Conservation (phyloP, 2,113 vertebrate genomes). For the Cryptoleucopteryx plumbea region DNA sequence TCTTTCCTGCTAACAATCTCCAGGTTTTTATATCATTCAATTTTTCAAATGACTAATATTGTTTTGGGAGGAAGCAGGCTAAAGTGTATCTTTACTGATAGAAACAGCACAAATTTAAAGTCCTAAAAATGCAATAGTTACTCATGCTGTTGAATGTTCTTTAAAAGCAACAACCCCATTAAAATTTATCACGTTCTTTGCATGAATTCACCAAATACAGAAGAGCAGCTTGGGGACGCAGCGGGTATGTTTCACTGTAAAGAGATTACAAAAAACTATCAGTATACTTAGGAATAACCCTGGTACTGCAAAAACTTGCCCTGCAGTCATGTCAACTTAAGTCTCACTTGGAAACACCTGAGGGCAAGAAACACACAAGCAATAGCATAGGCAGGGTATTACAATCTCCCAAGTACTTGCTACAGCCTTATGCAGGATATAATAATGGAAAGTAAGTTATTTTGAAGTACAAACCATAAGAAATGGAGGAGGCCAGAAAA, state of each 20-base stretch:
- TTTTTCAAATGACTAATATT: neutral
- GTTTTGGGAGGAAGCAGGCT: neutral
- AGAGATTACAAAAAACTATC: neutral
- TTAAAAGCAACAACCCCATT: neutral
- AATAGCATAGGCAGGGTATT: neutral
- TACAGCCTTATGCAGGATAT: neutral
- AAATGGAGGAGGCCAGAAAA: neutral
- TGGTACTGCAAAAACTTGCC: neutral
- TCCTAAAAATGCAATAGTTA: neutral
- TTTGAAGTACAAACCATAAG: neutral
- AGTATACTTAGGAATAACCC: neutral
- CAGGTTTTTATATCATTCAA: neutral
- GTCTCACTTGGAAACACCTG: neutral
- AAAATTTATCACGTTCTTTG: neutral
- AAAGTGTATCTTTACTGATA: slow-evolving; percentile 8
- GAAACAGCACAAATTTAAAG: slow-evolving; percentile 28
- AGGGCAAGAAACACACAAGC: neutral
- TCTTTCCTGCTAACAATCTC: neutral
- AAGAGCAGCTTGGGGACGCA: neutral
- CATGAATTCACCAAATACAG: neutral
- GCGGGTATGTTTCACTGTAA: neutral
- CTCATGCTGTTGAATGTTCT: neutral
- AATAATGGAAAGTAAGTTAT: neutral
- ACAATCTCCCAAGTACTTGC: neutral
- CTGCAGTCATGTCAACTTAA: neutral